Evolutionary conservation across 2,888 invertebrate species (phyloP).

Genomic region (Diploptera punctata): DNA sequence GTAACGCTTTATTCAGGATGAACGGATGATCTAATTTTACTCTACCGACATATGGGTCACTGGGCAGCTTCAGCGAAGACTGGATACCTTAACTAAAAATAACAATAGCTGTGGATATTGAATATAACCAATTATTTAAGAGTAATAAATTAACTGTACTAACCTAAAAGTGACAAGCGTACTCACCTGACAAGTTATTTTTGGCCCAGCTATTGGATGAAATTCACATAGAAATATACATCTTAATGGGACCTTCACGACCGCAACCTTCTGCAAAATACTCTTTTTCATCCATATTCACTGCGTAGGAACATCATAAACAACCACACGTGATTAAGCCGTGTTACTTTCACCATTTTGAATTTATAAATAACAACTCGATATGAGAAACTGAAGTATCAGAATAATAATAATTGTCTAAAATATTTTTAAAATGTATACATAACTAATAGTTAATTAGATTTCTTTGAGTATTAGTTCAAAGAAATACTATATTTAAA

Average conservation of each 20-base stretch:
- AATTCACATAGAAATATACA: slow-evolving; percentile 58
- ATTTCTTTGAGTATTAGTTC: too few species aligned
- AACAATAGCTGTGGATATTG: background rate
- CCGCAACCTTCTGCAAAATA: slow-evolving; percentile 67
- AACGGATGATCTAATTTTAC: too few species aligned
- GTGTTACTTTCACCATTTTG: background rate
- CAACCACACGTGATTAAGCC: background rate
- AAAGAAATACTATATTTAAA: too few species aligned
- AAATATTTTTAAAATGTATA: too few species aligned
- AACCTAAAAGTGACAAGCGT: background rate
- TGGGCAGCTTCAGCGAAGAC: background rate
- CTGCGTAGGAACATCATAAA: background rate
- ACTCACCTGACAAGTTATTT: slow-evolving; percentile 75
- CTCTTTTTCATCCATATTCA: slow-evolving; percentile 17
- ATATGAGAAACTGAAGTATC: too few species aligned
- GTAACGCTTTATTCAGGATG: too few species aligned
- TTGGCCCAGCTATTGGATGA: slow-evolving; percentile 79
- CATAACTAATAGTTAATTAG: too few species aligned
- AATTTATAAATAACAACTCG: too few species aligned
- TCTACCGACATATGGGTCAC: too few species aligned
- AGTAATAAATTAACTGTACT: too few species aligned
- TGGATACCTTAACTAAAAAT: background rate
- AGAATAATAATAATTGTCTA: too few species aligned
- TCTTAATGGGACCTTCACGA: slow-evolving; percentile 76
- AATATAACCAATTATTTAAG: too few species aligned